phyloP scores from a whole-genome alignment of 2,888 invertebrate species.

The Tetheella fluctuosa region DNA sequence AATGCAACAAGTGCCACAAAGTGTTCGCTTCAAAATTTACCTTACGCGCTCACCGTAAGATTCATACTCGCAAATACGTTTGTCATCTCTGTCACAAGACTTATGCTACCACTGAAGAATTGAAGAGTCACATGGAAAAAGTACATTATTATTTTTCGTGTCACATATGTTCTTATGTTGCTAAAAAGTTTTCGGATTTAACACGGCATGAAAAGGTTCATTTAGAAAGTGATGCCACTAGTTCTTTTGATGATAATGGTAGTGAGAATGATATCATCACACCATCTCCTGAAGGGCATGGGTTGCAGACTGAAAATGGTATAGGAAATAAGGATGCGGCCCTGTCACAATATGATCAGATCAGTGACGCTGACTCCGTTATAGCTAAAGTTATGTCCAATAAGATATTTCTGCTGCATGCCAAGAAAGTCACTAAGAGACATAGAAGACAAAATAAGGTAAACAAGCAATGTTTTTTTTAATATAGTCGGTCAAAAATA shows the following conservation, averaged over 20 bases:
- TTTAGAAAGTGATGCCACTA: constrained; percentile 20
- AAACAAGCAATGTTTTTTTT: constrained; percentile 16
- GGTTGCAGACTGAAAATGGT: constrained; percentile 23
- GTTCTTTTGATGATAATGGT: constrained; percentile 15
- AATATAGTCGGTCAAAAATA: too few relatives aligned
- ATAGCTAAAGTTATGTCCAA: constrained; percentile 70
- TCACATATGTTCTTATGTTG: constrained; percentile 49
- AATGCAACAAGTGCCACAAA: constrained; percentile 73
- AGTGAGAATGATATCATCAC: constrained; percentile 39
- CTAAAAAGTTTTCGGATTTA: constrained; percentile 42
- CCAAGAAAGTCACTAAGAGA: constrained; percentile 40
- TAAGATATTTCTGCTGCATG: constrained; percentile 56
- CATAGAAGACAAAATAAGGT: constrained; percentile 63
- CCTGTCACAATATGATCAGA: constrained; percentile 29
- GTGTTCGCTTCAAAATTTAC: constrained; percentile 77
- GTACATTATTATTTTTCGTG: constrained; percentile 58
- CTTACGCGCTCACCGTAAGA: constrained; percentile 67
- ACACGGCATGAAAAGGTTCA: constrained; percentile 45
- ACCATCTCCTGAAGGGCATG: constrained; percentile 22
- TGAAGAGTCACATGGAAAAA: constrained; percentile 56
- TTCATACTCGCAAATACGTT: constrained; percentile 61
- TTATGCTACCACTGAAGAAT: constrained; percentile 46
- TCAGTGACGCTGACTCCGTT: constrained; percentile 58
- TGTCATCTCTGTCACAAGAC: constrained; percentile 62
- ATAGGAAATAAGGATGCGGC: constrained; percentile 3